These are phyloP conservation scores for Dicyrtomina minuta DNA, from an alignment of 2,888 invertebrate species.

Conservation along the genomic window DNA sequence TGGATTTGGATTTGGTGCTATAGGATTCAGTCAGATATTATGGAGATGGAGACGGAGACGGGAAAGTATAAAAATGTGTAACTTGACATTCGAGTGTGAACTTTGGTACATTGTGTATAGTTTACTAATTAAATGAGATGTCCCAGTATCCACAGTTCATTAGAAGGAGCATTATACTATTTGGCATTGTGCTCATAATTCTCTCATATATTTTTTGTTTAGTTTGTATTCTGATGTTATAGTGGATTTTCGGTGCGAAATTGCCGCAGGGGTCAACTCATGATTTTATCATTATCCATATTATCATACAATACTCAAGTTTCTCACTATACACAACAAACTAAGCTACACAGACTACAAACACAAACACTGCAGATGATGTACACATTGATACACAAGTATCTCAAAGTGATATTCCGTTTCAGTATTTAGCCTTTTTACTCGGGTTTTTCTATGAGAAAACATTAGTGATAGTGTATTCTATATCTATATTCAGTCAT, in stretches of 20 bases:
- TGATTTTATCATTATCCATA: slow-evolving; percentile 27
- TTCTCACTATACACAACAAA: too few species aligned
- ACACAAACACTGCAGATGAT: too few species aligned
- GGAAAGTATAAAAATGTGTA: slow-evolving; percentile 12
- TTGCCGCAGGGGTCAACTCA: slow-evolving; percentile 20
- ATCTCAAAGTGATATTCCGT: too few species aligned
- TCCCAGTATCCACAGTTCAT: slow-evolving; percentile 38
- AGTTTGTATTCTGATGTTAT: neutral
- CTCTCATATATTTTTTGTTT: slow-evolving; percentile 23
- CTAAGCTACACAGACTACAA: too few species aligned
- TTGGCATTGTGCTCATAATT: slow-evolving; percentile 32
- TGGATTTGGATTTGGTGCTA: neutral
- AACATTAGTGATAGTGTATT: too few species aligned
- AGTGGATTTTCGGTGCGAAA: slow-evolving; percentile 23
- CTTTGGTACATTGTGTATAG: slow-evolving; percentile 26
- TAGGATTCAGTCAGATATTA: too few species aligned
- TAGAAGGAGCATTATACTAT: slow-evolving; percentile 37
- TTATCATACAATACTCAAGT: slow-evolving; percentile 21
- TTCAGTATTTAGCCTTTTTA: too few species aligned
- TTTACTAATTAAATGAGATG: slow-evolving; percentile 36
- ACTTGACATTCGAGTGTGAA: slow-evolving; percentile 33
- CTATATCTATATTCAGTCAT: too few species aligned
- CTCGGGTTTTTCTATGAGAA: too few species aligned
- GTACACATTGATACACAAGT: too few species aligned
- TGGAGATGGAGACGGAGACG: neutral